These are phyloP conservation scores for Xenus cinereus DNA, from an alignment of 2,113 vertebrate species.

Conservation along the genomic window DNA sequence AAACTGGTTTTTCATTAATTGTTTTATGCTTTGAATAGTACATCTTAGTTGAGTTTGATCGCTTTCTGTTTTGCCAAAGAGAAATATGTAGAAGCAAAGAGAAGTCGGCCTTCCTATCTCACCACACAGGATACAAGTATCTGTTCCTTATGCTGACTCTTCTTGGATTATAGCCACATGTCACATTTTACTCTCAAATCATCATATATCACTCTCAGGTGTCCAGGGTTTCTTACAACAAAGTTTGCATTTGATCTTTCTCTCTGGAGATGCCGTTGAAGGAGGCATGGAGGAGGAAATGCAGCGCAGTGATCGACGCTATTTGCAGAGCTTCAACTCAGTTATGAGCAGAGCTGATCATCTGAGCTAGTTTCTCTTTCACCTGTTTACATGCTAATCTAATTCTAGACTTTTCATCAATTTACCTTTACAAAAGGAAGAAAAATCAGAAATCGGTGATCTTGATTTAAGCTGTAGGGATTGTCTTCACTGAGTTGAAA, in stretches of 20 bases:
- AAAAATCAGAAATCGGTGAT: not conserved
- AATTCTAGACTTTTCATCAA: not conserved
- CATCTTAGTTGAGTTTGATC: not conserved
- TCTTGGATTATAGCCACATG: not conserved
- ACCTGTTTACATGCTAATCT: not conserved
- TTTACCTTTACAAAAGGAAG: not conserved
- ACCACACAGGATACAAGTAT: not conserved
- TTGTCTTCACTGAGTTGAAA: not conserved
- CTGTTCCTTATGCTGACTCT: not conserved
- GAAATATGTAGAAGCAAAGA: not conserved
- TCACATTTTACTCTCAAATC: not conserved
- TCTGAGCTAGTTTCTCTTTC: not conserved
- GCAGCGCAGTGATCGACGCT: not conserved
- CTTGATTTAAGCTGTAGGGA: not conserved
- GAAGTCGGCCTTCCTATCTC: accelerated
- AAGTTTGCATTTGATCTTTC: not conserved
- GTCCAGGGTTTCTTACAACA: not conserved
- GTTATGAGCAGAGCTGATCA: not conserved
- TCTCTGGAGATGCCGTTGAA: not conserved
- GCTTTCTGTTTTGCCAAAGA: not conserved
- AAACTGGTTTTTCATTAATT: not conserved
- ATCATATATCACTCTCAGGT: not conserved
- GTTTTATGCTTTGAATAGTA: not conserved
- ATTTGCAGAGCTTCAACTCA: not conserved
- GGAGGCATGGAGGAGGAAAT: not conserved